A percentile compares a stretch with the other conserved stretches of the same genome.
Evolutionary conservation across 2,113 vertebrate genomes (phyloP).

Genomic region (Neogale vison): DNA sequence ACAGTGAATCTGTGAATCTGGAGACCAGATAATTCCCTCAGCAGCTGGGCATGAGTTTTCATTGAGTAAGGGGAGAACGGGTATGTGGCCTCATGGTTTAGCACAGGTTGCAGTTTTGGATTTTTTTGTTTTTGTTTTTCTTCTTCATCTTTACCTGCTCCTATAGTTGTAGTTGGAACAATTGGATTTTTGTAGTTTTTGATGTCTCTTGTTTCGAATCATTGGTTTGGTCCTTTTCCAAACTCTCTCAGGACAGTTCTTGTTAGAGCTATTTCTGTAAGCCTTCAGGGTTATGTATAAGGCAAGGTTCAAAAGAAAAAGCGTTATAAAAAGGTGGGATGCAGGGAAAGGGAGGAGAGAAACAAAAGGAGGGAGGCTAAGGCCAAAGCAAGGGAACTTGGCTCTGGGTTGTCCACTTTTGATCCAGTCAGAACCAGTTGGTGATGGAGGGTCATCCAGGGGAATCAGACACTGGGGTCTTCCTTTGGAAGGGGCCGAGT

Average conservation of each 20-base stretch:
- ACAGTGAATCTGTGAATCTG: not conserved
- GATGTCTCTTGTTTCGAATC: not conserved
- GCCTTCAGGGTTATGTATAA: not conserved
- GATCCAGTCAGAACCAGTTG: not conserved
- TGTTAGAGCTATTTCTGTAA: not conserved
- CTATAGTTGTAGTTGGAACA: not conserved
- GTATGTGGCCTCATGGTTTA: rapidly evolving
- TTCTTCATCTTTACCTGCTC: not conserved
- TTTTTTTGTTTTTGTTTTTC: too few relatives aligned
- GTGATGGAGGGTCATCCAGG: not conserved
- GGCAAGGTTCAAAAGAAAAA: not conserved
- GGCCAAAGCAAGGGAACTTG: not conserved
- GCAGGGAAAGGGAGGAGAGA: not conserved
- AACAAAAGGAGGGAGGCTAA: not conserved
- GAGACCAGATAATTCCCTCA: not conserved
- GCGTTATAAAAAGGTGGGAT: not conserved
- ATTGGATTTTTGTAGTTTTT: not conserved
- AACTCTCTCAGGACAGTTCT: not conserved
- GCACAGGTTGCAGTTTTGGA: too few relatives aligned
- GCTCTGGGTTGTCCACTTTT: not conserved
- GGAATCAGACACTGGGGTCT: not conserved
- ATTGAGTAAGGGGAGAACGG: rapidly evolving
- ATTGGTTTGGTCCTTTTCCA: not conserved
- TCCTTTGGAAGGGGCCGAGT: not conserved
- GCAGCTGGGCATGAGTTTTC: not conserved